Evolutionary conservation across 2,113 vertebrate species (phyloP), one percentile per base, ranked within the genome.

Genomic region (Gymnarchus niloticus): DNA sequence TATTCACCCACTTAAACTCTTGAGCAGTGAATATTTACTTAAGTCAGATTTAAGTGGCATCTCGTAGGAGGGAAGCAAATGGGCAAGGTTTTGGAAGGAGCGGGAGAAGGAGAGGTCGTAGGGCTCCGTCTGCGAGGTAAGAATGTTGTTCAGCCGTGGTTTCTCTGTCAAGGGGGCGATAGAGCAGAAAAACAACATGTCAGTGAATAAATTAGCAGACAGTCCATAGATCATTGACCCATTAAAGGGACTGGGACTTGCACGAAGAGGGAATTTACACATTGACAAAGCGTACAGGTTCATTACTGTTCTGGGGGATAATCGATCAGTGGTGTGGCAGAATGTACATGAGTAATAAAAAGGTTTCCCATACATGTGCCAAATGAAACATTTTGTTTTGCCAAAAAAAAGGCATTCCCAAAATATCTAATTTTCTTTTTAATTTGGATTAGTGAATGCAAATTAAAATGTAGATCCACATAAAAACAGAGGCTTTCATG

Each of bases 81-180:
- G 98, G 80, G 96, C 96, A 91, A 99, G 96, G 92, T 98, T 99
- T 96, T 99, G 98, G 95, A 98, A 99, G 87, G 97, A 99, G 85
- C 97, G 95, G 87, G 98, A 99, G 92, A 99, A 98, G 76, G 97
- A 98, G 77, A 99, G 93, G 88, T 99, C 97, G 14, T 99, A 99
- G 85, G 98, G 97, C 90, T 98, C 98, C 0, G 98, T 99, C 88
- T 97, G 97, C 0, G 98, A 98, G 3, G 98, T 99, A 88, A 99
- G 95, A 89, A 99, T 99, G 91, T 97, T 98, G 96, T 99, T 99
- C 95, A 96, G 94, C 76, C 97, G 93, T 0, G 97, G 97, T 85
- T 98, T 95, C 86, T 99, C 98, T 99, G 94, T 8, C 89, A 91
- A 41, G 76, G 14, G 69, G 33, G 52, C 48, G 48, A 82, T 49